Evolutionary conservation across 2,888 invertebrate species (phyloP).

Genomic region (Sipunculus nudus): DNA sequence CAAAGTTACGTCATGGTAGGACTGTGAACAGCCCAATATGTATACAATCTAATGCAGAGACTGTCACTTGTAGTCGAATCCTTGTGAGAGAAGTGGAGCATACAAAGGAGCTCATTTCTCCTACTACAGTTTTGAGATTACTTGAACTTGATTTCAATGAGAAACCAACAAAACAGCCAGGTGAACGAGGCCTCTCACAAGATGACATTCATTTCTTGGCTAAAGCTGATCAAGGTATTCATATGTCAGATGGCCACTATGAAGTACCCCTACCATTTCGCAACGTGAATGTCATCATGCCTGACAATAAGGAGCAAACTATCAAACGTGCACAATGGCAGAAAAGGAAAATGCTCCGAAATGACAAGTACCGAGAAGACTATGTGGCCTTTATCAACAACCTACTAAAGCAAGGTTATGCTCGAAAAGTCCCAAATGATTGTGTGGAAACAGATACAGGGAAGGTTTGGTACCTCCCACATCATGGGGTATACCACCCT

Average conservation of each 20-base stretch:
- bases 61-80: too few relatives aligned
- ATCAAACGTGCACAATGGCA: neutral
- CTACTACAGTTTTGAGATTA: too few relatives aligned
- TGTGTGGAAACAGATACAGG: neutral
- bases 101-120: too few relatives aligned
- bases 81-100: too few relatives aligned
- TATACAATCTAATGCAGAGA: too few relatives aligned
- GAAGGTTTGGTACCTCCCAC: constrained; percentile 9
- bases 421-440: neutral
- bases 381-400: neutral
- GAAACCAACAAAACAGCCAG: too few relatives aligned
- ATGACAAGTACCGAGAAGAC: neutral
- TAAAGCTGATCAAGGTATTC: too few relatives aligned
- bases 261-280: constrained; percentile 5
- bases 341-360: neutral
- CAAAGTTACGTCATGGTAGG: too few relatives aligned
- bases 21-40: too few relatives aligned
- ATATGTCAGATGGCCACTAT: constrained; percentile 5
- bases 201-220: too few relatives aligned
- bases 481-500: constrained; percentile 12
- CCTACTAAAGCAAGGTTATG: neutral
- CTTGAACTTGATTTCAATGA: too few relatives aligned
- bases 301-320: neutral
- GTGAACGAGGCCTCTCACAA: too few relatives aligned
- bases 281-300: neutral